Evolutionary conservation across 1,140 invertebrate species (phyloP).

Genomic region (Dryas iulia): DNA sequence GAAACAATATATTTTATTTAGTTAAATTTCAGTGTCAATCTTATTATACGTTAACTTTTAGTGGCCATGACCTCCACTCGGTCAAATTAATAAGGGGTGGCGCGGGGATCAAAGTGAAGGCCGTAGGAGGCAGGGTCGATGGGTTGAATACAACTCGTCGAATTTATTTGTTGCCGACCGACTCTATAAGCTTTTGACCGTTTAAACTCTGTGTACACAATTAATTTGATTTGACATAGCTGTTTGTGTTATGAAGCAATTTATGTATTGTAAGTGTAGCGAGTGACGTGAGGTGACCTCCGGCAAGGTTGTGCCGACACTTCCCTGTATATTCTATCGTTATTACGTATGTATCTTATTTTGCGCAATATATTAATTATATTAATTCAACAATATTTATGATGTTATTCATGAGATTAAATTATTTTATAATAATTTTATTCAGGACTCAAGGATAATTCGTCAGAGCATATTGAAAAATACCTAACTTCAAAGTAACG

Average conservation of each 20-base stretch:
- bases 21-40: constrained; percentile 24
- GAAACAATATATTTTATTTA: neutral
- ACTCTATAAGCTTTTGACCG: constrained; percentile 5
- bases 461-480: too few relatives aligned
- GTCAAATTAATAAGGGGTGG: constrained; percentile 51
- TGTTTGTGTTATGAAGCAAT: constrained; percentile 61
- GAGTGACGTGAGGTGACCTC: constrained; percentile 72
- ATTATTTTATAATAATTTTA: too few relatives aligned
- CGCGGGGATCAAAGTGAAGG: constrained; percentile 31
- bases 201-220: constrained; percentile 12
- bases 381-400: neutral
- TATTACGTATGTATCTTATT: constrained; percentile 41
- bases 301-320: constrained; percentile 69
- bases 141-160: constrained; percentile 26
- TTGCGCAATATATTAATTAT: neutral
- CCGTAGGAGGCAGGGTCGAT: constrained; percentile 30
- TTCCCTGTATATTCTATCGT: constrained; percentile 74
- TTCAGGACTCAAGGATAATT: too few relatives aligned
- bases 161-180: constrained; percentile 23
- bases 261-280: constrained; percentile 64
- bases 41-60: constrained; percentile 22
- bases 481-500: too few relatives aligned
- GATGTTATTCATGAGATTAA: too few relatives aligned
- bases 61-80: constrained; percentile 65
- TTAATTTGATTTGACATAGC: constrained; percentile 26